These are phyloP conservation scores for Centropyge bicolor DNA, from an alignment of 2,797 vertebrate species.

Conservation along the genomic window DNA sequence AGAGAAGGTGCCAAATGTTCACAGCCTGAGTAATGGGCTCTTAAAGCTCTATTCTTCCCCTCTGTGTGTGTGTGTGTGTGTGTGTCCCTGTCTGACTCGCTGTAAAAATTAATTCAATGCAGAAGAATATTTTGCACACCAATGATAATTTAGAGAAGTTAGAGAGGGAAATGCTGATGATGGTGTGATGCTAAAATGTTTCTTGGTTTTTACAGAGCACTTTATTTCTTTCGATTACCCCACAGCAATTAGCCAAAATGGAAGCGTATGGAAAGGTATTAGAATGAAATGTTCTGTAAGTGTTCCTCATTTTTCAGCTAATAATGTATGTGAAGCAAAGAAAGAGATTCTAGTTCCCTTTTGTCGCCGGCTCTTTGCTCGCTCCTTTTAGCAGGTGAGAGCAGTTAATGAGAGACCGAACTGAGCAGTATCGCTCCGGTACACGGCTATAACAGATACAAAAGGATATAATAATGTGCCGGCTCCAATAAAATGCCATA, in stretches of 20 bases:
- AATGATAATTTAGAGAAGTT: conserved; percentile 23
- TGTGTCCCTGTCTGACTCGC: conserved; percentile 16
- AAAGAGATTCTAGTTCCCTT: conserved; percentile 21
- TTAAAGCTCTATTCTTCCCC: conserved; percentile 63
- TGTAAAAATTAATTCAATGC: conserved; percentile 42
- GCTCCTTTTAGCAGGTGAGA: conserved; percentile 37
- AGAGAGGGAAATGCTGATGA: conserved; percentile 20
- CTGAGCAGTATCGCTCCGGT: neutral
- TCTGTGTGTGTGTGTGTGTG: conserved; percentile 23
- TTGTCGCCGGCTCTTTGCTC: conserved; percentile 27
- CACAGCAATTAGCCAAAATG: conserved; percentile 38
- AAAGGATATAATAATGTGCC: conserved; percentile 30
- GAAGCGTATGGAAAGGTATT: conserved; percentile 23
- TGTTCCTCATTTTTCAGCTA: conserved; percentile 35
- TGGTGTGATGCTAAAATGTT: conserved; percentile 34
- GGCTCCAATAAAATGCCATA: conserved; percentile 6
- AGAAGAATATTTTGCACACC: conserved; percentile 27
- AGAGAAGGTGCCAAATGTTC: conserved; percentile 75
- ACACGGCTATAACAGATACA: conserved; percentile 14
- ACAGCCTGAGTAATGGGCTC: conserved; percentile 76
- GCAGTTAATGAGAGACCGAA: conserved; percentile 44
- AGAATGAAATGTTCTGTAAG: conserved; percentile 30
- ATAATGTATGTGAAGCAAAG: conserved; percentile 39
- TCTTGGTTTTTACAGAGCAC: conserved; percentile 22
- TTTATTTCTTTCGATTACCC: conserved; percentile 23